Percentiles rank a stretch among this genome's conserved stretches.
These are phyloP conservation scores for Zele albiditarsus DNA, from an alignment of 2,888 invertebrate genomes.

Conservation along the genomic window DNA sequence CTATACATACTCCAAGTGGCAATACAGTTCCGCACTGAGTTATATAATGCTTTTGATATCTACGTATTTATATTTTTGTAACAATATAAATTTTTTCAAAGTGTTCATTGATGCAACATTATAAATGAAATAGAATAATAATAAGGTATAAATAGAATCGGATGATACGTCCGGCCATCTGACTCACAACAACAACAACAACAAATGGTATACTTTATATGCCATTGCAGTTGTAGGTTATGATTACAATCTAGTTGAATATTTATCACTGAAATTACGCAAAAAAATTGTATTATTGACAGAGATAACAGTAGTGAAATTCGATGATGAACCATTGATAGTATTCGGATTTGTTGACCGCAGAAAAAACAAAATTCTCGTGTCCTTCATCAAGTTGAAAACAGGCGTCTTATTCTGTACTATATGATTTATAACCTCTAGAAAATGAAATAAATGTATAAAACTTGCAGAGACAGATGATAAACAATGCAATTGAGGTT, in stretches of 20 bases:
- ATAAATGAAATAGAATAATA: neutral
- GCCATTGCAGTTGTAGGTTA: neutral
- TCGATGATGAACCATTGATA: neutral
- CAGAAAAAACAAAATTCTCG: neutral
- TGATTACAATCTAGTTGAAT: neutral
- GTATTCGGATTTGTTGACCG: no score
- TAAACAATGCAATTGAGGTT: neutral
- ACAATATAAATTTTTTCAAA: neutral
- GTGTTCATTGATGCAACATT: neutral
- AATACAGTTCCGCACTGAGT: constrained; percentile 25
- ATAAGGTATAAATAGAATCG: neutral
- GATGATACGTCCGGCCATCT: neutral
- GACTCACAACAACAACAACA: neutral
- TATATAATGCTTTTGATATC: constrained; percentile 24
- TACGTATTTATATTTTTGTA: constrained; percentile 7
- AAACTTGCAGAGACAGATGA: neutral
- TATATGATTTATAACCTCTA: neutral
- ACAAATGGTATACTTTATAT: neutral
- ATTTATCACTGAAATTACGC: neutral
- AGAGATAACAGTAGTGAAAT: neutral
- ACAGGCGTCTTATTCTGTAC: neutral
- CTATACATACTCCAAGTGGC: neutral
- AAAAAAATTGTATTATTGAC: neutral
- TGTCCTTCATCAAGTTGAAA: neutral
- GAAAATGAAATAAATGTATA: neutral